Conservation (phyloP, 2,888 invertebrate genomes). For the Chalcosyrphus nemorum region DNA sequence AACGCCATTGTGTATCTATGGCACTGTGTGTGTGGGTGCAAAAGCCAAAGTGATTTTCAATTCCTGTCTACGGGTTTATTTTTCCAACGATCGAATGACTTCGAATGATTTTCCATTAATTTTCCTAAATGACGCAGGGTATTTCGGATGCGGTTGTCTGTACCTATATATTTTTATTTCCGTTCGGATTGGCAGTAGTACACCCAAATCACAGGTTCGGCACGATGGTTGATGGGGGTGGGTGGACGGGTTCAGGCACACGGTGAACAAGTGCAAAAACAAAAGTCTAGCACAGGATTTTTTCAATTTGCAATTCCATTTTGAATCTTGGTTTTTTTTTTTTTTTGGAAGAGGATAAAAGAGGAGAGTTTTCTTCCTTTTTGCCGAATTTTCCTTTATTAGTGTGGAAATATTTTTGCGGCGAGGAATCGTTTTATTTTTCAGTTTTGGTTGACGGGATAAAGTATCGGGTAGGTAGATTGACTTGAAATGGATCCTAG, state of each 20-base stretch:
- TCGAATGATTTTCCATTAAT: slow-evolving; percentile 74
- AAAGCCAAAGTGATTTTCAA: slow-evolving; percentile 43
- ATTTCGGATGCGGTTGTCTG: slow-evolving; percentile 29
- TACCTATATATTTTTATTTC: slow-evolving; percentile 7
- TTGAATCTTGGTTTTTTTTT: not conserved
- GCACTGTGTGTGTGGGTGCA: not conserved
- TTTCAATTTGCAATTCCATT: slow-evolving; percentile 64
- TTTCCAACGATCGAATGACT: slow-evolving; percentile 55
- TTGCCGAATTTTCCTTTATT: slow-evolving; percentile 44
- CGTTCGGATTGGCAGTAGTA: slow-evolving; percentile 18
- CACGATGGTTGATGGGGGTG: not conserved
- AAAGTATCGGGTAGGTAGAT: slow-evolving; percentile 46
- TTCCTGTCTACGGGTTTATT: slow-evolving; percentile 42
- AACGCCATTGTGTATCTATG: not conserved
- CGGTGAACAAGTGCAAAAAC: slow-evolving; percentile 10
- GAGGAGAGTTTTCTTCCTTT: not conserved
- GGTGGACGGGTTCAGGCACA: not conserved
- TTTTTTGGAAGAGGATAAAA: not conserved
- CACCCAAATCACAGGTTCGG: not conserved
- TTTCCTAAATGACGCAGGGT: slow-evolving; percentile 73
- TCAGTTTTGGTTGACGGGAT: slow-evolving; percentile 27
- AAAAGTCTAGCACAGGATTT: slow-evolving; percentile 39
- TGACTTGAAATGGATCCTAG: slow-evolving; percentile 45
- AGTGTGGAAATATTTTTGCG: slow-evolving; percentile 58
- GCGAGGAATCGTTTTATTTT: slow-evolving; percentile 28